These are phyloP conservation scores for Neodontobutis hainanensis DNA, from an alignment of 2,113 vertebrate genomes.

Conservation along the genomic window DNA sequence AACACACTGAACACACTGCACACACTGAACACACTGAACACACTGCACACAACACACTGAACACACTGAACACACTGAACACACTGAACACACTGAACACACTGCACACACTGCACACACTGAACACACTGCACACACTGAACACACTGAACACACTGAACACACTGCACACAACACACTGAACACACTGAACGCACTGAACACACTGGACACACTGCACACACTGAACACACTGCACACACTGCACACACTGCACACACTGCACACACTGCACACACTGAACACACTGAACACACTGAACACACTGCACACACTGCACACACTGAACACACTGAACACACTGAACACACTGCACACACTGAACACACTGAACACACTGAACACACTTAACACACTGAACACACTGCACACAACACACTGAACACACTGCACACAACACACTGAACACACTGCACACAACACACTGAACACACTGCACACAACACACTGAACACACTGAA, in stretches of 20 bases:
- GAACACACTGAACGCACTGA: background rate
- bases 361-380: no score
- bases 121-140: background rate
- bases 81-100: background rate
- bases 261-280: background rate
- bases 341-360: background rate
- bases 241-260: background rate
- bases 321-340: background rate
- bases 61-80: background rate
- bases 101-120: background rate
- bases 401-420: background rate
- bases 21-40: background rate
- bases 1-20: no score
- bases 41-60: no score
- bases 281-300: no score
- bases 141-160: background rate
- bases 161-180: no score
- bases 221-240: background rate
- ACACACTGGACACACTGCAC: background rate
- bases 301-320: no score
- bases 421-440: background rate
- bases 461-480: background rate
- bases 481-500: no score
- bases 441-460: background rate
- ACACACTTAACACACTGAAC: background rate